These are phyloP conservation scores for Rhynchopsitta pachyrhyncha DNA, from an alignment of 2,113 vertebrate genomes.

Conservation along the genomic window DNA sequence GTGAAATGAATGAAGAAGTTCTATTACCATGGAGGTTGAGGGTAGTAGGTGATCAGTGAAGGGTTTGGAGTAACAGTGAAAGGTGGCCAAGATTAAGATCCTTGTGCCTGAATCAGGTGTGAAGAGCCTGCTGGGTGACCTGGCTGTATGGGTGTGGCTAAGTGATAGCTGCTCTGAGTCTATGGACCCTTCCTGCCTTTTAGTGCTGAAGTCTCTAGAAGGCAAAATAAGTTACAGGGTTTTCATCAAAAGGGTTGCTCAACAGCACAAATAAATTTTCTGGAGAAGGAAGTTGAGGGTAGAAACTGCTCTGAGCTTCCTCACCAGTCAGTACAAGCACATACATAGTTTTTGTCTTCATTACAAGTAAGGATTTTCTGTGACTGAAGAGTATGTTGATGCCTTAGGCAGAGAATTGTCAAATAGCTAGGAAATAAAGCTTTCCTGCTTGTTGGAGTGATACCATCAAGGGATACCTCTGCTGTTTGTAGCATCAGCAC, in stretches of 20 bases:
- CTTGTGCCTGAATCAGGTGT: background rate
- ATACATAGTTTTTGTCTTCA: background rate
- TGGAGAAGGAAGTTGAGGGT: background rate
- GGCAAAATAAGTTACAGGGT: background rate
- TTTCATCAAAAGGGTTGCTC: background rate
- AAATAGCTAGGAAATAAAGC: conserved; percentile 22
- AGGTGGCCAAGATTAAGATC: background rate
- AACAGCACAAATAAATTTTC: background rate
- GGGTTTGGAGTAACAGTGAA: background rate
- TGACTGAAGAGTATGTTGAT: conserved; percentile 24
- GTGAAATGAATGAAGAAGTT: background rate
- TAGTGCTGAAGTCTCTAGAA: background rate
- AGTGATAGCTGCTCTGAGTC: background rate
- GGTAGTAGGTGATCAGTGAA: background rate
- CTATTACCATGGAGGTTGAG: background rate
- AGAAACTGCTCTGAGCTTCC: background rate
- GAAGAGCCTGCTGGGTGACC: background rate
- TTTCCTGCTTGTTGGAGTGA: background rate
- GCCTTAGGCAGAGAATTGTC: conserved; percentile 29
- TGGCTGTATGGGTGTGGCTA: background rate
- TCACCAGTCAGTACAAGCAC: background rate
- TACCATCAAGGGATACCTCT: background rate
- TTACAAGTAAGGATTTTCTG: conserved; percentile 18
- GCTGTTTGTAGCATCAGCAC: background rate
- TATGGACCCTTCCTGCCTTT: background rate